Evolutionary conservation across 2,888 invertebrate species (phyloP).

Genomic region (Penaeus monodon): DNA sequence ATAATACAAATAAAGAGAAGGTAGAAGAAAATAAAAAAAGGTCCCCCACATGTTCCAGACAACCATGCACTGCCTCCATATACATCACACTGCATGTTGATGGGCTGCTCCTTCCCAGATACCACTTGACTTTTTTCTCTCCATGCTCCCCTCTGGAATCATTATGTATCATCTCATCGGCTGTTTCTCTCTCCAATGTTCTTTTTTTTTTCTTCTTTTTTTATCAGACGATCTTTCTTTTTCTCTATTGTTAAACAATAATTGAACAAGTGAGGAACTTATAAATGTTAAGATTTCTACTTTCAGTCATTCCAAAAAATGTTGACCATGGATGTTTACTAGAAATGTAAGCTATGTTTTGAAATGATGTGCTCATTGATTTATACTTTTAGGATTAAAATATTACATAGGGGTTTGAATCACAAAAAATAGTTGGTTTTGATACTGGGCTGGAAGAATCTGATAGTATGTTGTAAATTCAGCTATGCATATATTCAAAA

Average conservation of each 20-base stretch:
- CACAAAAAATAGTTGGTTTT: slow-evolving; percentile 19
- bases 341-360: background rate
- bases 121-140: slow-evolving; percentile 19
- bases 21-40: background rate
- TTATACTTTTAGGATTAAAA: slow-evolving; percentile 38
- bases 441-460: slow-evolving; percentile 33
- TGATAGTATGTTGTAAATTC: slow-evolving; percentile 20
- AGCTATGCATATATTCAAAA: slow-evolving; percentile 9
- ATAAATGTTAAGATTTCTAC: slow-evolving; percentile 15
- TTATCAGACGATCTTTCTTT: background rate
- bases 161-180: slow-evolving; percentile 17
- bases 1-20: slow-evolving; percentile 28
- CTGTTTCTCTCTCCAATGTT: slow-evolving; percentile 6
- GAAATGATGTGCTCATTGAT: slow-evolving; percentile 36
- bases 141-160: slow-evolving; percentile 50
- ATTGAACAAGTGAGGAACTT: slow-evolving; percentile 6
- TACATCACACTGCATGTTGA: slow-evolving; percentile 14
- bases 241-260: background rate
- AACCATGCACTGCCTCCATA: slow-evolving; percentile 31
- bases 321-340: slow-evolving; percentile 17
- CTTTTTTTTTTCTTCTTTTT: too few species aligned
- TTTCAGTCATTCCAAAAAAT: slow-evolving; percentile 24
- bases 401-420: slow-evolving; percentile 35
- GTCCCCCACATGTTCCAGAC: slow-evolving; percentile 2
- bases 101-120: slow-evolving; percentile 27